Percentiles rank a stretch among this genome's conserved stretches.
These are phyloP conservation scores for Sesamia inferens DNA, from an alignment of 2,888 invertebrate species.

Conservation along the genomic window DNA sequence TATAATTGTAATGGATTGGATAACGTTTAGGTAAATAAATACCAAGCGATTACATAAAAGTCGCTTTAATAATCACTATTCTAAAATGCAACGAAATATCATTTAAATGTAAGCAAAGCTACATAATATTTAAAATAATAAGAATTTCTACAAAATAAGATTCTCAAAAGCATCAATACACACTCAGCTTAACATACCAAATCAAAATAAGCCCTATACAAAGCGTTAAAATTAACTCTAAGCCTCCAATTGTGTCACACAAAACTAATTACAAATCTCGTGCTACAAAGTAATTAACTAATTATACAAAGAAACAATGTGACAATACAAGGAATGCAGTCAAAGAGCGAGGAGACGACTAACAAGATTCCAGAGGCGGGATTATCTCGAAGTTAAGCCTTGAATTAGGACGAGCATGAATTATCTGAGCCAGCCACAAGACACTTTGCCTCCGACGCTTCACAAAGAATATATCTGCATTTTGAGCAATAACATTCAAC, in stretches of 20 bases:
- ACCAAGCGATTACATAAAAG: background rate
- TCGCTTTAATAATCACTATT: background rate
- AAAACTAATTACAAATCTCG: constrained; percentile 52
- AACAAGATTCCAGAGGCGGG: constrained; percentile 65
- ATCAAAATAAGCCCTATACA: constrained; percentile 6
- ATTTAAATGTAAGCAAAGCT: background rate
- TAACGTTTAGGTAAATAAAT: background rate
- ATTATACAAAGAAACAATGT: constrained; percentile 57
- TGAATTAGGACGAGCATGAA: constrained; percentile 63
- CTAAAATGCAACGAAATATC: background rate
- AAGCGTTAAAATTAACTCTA: constrained; percentile 13
- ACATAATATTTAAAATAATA: background rate
- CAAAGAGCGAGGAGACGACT: constrained; percentile 62
- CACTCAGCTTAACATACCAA: constrained; percentile 13
- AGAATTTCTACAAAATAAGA: background rate
- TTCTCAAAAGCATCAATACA: constrained; percentile 2
- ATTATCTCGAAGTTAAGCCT: constrained; percentile 64
- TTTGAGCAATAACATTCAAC: constrained; percentile 54
- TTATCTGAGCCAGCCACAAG: constrained; percentile 59
- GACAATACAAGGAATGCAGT: constrained; percentile 55
- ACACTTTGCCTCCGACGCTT: constrained; percentile 20
- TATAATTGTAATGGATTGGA: background rate
- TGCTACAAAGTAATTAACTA: constrained; percentile 55
- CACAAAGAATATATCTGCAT: constrained; percentile 58
- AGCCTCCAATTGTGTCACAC: constrained; percentile 25